Conservation (phyloP, 2,888 invertebrate genomes). For the Drosophila infuscata region DNA sequence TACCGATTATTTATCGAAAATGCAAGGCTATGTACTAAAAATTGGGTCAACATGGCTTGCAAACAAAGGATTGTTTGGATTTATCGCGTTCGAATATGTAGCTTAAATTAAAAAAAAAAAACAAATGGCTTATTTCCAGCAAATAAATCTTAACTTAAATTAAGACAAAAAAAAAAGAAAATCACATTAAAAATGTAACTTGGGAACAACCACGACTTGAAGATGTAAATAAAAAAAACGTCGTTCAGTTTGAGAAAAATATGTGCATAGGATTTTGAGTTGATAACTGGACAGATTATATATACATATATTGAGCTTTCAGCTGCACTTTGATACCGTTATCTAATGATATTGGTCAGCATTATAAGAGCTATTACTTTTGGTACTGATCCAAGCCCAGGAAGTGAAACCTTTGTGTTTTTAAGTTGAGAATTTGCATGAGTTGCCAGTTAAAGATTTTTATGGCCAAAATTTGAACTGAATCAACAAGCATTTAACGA, state of each 20-base stretch:
- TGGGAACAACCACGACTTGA: neutral
- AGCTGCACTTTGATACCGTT: neutral
- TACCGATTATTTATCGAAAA: constrained; percentile 38
- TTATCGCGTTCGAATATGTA: constrained; percentile 1
- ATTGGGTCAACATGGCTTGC: constrained; percentile 34
- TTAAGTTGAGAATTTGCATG: neutral
- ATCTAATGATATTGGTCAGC: neutral
- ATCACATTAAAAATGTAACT: neutral
- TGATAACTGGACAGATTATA: neutral
- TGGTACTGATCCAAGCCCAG: constrained; percentile 15
- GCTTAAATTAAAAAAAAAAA: neutral
- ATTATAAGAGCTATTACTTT: neutral
- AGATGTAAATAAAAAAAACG: too few relatives aligned
- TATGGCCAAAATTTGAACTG: constrained; percentile 22
- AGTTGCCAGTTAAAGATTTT: constrained; percentile 30
- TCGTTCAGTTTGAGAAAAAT: neutral
- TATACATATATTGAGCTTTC: neutral
- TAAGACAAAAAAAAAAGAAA: neutral
- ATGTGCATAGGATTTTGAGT: neutral
- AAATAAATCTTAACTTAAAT: neutral
- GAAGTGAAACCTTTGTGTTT: constrained; percentile 44
- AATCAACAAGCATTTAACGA: constrained; percentile 36
- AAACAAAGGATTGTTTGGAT: neutral
- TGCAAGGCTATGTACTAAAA: constrained; percentile 21
- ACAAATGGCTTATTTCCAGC: neutral